Evolutionary conservation across 2,888 invertebrate genomes (phyloP).

Genomic region (Aplocera efformata): DNA sequence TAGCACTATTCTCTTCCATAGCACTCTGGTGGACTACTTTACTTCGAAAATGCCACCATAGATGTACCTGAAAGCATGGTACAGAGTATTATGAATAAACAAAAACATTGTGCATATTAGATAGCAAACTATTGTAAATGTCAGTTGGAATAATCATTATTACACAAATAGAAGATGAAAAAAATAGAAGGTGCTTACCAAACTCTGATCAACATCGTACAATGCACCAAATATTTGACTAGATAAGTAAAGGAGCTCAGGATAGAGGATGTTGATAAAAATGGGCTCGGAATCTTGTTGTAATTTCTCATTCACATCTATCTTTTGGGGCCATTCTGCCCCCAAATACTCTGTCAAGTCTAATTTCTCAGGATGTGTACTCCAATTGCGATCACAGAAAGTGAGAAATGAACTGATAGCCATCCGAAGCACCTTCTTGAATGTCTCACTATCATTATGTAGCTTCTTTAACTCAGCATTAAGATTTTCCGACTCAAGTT

Average conservation of each 20-base stretch:
- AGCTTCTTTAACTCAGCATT: slow-evolving; percentile 41
- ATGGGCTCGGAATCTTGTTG: slow-evolving; percentile 84
- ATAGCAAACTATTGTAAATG: too few species aligned
- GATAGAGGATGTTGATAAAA: slow-evolving; percentile 81
- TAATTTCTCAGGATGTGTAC: slow-evolving; percentile 82
- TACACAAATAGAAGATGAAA: neutral
- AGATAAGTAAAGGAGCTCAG: slow-evolving; percentile 71
- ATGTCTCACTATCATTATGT: slow-evolving; percentile 32
- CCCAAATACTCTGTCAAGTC: slow-evolving; percentile 61
- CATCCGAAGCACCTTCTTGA: slow-evolving; percentile 70
- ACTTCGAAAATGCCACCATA: slow-evolving; percentile 89
- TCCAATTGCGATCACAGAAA: slow-evolving; percentile 92
- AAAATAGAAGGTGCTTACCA: slow-evolving; percentile 42
- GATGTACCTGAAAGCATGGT: slow-evolving; percentile 51
- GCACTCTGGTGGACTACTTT: slow-evolving; percentile 87
- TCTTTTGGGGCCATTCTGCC: slow-evolving; percentile 58
- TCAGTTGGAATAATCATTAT: too few species aligned
- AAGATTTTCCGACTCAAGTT: slow-evolving; percentile 45
- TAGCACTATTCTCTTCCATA: slow-evolving; percentile 87
- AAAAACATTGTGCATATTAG: too few species aligned
- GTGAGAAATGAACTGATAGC: slow-evolving; percentile 84
- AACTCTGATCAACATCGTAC: slow-evolving; percentile 48
- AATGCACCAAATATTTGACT: slow-evolving; percentile 59
- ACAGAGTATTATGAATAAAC: slow-evolving; percentile 4
- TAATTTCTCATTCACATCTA: slow-evolving; percentile 63